Evolutionary conservation across 2,888 invertebrate species (phyloP).

Genomic region (Salpingus planirostris): DNA sequence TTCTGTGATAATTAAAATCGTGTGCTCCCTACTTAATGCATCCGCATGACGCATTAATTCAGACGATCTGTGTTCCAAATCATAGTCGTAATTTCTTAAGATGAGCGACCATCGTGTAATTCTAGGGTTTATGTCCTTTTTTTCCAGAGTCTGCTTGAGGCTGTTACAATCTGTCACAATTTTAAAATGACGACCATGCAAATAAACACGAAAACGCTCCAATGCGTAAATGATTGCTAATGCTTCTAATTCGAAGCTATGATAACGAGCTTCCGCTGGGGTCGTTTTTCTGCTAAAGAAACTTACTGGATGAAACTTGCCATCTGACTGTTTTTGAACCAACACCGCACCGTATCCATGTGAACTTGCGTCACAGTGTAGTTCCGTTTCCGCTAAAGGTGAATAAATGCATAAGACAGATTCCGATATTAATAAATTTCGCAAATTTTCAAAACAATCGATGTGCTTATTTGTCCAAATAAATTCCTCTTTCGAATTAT

Average conservation of each 20-base stretch:
- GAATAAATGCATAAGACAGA: slow-evolving; percentile 3
- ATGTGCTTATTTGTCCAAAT: neutral
- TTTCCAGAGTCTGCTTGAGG: slow-evolving; percentile 1
- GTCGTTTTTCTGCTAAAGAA: slow-evolving; percentile 1
- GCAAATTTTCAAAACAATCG: neutral
- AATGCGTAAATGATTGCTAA: slow-evolving; percentile 2
- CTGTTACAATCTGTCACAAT: slow-evolving; percentile 3
- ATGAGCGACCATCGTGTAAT: slow-evolving; percentile 1
- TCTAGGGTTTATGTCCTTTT: slow-evolving; percentile 1
- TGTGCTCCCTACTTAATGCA: slow-evolving; percentile 1
- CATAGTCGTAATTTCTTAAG: neutral
- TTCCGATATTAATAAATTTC: neutral
- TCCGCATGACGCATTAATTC: slow-evolving; percentile 2
- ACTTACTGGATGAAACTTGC: slow-evolving; percentile 1
- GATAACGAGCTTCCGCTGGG: neutral
- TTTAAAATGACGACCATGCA: slow-evolving; percentile 1
- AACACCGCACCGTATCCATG: slow-evolving; percentile 2
- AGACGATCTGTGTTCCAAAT: neutral
- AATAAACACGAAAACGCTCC: slow-evolving; percentile 3
- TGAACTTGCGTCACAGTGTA: slow-evolving; percentile 3
- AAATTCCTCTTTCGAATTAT: neutral
- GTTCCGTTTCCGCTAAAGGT: neutral
- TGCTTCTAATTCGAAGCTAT: neutral
- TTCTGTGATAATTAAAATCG: neutral
- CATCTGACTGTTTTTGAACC: slow-evolving; percentile 2